Evolutionary conservation across 2,113 vertebrate species (phyloP).

Genomic region (Anhinga anhinga): DNA sequence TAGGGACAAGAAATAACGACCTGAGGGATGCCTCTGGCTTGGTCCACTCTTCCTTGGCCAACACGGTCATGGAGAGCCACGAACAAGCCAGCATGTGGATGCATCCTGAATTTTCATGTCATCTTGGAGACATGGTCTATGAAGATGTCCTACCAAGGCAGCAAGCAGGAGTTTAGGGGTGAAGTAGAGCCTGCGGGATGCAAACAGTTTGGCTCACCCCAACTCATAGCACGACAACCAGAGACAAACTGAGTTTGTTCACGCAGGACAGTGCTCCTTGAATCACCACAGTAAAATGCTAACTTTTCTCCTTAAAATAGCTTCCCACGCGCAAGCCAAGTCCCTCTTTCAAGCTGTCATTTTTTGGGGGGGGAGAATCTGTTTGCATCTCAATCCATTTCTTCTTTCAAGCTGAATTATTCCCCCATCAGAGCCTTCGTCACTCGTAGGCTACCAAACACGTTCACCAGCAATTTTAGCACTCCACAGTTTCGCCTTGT

Average conservation of each 20-base stretch:
- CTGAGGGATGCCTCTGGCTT: not conserved
- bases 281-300: not conserved
- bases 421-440: not conserved
- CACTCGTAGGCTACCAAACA: not conserved
- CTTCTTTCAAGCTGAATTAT: not conserved
- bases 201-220: not conserved
- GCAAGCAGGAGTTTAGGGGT: not conserved
- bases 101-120: not conserved
- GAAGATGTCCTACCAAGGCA: not conserved
- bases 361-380: not conserved
- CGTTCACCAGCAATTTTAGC: not conserved
- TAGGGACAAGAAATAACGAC: not conserved
- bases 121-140: not conserved
- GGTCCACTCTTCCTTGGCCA: not conserved
- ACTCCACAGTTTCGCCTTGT: not conserved
- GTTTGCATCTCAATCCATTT: not conserved
- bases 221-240: not conserved
- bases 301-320: not conserved
- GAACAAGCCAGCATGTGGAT: not conserved
- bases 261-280: not conserved
- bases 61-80: not conserved
- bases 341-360: not conserved
- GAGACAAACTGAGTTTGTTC: not conserved
- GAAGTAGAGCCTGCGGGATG: accelerated
- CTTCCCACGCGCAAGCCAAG: not conserved